Evolutionary conservation across 2,888 invertebrate genomes (phyloP).

Genomic region (Corythucha ciliata): DNA sequence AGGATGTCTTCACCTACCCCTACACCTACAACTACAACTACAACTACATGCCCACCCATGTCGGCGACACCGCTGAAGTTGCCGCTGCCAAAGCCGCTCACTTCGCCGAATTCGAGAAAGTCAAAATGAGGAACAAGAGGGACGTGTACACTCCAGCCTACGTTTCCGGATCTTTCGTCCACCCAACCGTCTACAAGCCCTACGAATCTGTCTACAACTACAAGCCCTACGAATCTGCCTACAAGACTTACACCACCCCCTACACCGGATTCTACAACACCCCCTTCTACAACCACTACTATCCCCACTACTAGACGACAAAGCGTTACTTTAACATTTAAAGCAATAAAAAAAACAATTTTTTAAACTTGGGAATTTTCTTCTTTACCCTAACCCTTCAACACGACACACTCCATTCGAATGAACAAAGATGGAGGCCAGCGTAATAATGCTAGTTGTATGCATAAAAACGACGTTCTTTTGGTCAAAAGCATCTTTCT

Average conservation of each 20-base stretch:
- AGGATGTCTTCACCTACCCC: conserved; percentile 43
- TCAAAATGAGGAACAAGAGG: conserved; percentile 21
- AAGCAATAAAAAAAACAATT: no score
- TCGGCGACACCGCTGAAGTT: conserved; percentile 21
- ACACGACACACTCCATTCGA: no score
- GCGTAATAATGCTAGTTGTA: no score
- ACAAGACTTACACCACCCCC: conserved; percentile 21
- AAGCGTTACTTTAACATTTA: no score
- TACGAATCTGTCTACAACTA: conserved; percentile 27
- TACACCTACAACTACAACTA: conserved; percentile 43
- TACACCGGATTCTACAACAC: conserved; percentile 16
- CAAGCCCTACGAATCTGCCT: conserved; percentile 22
- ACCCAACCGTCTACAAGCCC: no score
- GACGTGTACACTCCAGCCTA: conserved; percentile 15
- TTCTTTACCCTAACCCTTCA: no score
- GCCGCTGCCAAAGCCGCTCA: conserved; percentile 27
- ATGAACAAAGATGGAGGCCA: no score
- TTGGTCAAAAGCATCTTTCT: no score
- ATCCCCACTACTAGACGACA: no score
- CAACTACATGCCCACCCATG: conserved; percentile 31
- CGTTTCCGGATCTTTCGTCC: conserved; percentile 31
- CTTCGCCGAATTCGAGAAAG: conserved; percentile 25
- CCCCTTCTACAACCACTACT: conserved; percentile 15
- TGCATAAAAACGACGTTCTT: no score
- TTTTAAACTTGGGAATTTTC: no score